A percentile compares a stretch with the other conserved stretches of the same genome.
Evolutionary conservation across 2,797 vertebrate species (phyloP).

Genomic region (Chrosomus eos): DNA sequence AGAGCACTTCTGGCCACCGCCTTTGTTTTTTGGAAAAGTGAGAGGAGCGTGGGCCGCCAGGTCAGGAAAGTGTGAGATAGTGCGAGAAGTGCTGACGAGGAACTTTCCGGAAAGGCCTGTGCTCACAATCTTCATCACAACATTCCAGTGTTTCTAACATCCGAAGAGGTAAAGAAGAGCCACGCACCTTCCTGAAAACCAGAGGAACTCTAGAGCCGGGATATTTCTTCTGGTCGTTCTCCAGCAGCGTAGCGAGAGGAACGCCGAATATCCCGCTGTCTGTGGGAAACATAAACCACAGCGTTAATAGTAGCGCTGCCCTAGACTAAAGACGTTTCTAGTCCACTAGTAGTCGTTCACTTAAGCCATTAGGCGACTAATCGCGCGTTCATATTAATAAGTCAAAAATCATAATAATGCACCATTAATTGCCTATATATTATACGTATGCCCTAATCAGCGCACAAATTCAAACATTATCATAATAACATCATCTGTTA

Average conservation of each 20-base stretch:
- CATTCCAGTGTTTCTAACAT: neutral
- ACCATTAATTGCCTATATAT: too few species aligned
- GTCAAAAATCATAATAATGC: too few species aligned
- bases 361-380: too few species aligned
- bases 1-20: conserved; percentile 35
- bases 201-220: conserved; percentile 90
- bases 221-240: conserved; percentile 88
- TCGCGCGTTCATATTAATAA: too few species aligned
- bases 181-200: conserved; percentile 88
- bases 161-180: conserved; percentile 24
- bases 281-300: conserved; percentile 62
- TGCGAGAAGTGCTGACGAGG: conserved; percentile 50
- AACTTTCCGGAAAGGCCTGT: conserved; percentile 33
- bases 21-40: conserved; percentile 34
- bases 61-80: conserved; percentile 48
- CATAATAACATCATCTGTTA: too few species aligned
- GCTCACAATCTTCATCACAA: conserved; percentile 23
- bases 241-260: conserved; percentile 82
- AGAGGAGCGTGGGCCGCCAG: conserved; percentile 18
- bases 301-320: neutral
- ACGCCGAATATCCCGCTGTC: conserved; percentile 91
- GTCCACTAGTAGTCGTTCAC: too few species aligned
- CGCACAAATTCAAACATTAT: too few species aligned
- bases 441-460: too few species aligned
- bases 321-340: too few species aligned